Conservation (phyloP, 2,113 vertebrate genomes). For the Lamprotornis superbus region DNA sequence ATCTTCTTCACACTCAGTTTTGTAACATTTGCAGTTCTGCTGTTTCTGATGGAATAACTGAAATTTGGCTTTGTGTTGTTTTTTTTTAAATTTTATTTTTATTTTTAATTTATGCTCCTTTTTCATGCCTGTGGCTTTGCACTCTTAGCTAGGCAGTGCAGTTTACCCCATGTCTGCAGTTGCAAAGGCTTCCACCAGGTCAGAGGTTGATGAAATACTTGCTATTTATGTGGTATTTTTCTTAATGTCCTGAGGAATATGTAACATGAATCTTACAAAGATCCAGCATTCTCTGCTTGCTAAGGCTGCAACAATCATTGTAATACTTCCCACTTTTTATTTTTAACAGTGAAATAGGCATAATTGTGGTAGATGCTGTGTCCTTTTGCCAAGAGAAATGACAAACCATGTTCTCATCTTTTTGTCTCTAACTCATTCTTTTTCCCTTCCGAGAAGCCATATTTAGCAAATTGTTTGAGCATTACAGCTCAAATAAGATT, state of each 20-base stretch:
- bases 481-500: background rate
- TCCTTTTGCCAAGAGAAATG: background rate
- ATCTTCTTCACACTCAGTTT: background rate
- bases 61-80: background rate
- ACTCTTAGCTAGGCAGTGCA: background rate
- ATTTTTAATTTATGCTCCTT: background rate
- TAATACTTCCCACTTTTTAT: background rate
- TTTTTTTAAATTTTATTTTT: rapidly evolving
- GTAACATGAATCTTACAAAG: background rate
- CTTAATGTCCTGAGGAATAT: background rate
- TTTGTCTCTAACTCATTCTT: background rate
- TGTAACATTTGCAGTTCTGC: background rate
- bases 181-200: background rate
- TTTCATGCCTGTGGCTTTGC: background rate
- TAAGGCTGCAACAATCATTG: background rate
- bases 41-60: background rate
- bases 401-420: background rate
- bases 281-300: background rate
- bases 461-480: slow-evolving; percentile 31
- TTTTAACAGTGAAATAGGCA: slow-evolving; percentile 2
- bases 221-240: background rate
- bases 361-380: background rate
- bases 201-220: background rate
- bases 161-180: background rate
- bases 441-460: background rate